Conservation (phyloP, 2,888 invertebrate species). For the Eupithecia vulgata region DNA sequence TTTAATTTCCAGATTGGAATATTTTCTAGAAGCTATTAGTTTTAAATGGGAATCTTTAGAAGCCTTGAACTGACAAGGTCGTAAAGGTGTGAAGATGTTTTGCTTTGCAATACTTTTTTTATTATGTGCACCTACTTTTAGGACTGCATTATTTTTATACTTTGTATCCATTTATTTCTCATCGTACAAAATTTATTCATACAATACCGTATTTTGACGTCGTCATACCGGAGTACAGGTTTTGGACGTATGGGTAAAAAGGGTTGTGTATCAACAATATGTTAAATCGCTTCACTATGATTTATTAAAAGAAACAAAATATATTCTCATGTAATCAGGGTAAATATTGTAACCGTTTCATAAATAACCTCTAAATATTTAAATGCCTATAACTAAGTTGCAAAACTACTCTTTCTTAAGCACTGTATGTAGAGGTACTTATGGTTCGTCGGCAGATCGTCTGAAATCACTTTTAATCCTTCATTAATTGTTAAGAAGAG, state of each 20-base stretch:
- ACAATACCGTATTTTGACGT: slow-evolving; percentile 10
- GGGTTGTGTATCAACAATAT: slow-evolving; percentile 79
- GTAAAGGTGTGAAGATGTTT: slow-evolving; percentile 8
- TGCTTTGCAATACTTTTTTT: slow-evolving; percentile 7
- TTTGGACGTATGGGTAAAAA: slow-evolving; percentile 69
- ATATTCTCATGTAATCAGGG: slow-evolving; percentile 34
- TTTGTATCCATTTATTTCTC: not conserved
- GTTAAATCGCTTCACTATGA: slow-evolving; percentile 48
- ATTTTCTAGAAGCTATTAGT: slow-evolving; percentile 16
- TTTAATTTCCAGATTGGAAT: slow-evolving; percentile 17
- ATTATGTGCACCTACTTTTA: slow-evolving; percentile 1
- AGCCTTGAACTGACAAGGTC: slow-evolving; percentile 32
- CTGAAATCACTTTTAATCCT: not conserved
- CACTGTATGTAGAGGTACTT: not conserved
- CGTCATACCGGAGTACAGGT: slow-evolving; percentile 20
- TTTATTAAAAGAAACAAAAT: slow-evolving; percentile 3
- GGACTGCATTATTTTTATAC: not conserved
- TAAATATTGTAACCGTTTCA: slow-evolving; percentile 25
- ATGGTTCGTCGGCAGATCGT: not conserved
- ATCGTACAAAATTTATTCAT: not conserved
- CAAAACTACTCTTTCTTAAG: not conserved
- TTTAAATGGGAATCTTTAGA: slow-evolving; percentile 14
- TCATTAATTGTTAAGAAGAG: not conserved
- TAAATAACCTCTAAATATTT: not conserved
- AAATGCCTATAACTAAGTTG: not conserved